Evolutionary conservation across 2,113 vertebrate species (phyloP).

Genomic region (Neogobius melanostomus): DNA sequence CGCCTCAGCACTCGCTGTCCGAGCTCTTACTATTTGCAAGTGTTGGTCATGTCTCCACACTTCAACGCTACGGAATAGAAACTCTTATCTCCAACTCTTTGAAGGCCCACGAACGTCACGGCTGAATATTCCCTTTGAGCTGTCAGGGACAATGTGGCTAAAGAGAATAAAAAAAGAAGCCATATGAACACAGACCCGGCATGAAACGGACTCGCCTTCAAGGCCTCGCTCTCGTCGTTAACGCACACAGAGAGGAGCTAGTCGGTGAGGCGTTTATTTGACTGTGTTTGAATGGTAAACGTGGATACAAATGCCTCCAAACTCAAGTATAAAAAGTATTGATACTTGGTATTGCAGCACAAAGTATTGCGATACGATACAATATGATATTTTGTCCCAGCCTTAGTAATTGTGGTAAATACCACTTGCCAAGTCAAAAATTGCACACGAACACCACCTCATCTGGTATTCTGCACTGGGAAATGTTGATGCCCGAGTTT

Average conservation of each 20-base stretch:
- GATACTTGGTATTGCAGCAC: no score
- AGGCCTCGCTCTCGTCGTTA: background rate
- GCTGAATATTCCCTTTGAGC: conserved; percentile 1
- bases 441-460: no score
- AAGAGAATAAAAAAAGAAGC: background rate
- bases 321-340: no score
- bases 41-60: background rate
- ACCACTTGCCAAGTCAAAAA: no score
- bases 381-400: no score
- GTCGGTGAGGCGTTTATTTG: background rate
- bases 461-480: no score
- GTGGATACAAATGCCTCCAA: no score
- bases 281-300: background rate
- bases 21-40: background rate
- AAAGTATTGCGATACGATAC: no score
- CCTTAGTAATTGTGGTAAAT: no score
- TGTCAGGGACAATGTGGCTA: background rate
- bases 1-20: background rate
- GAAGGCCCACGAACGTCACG: background rate
- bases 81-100: background rate
- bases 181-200: background rate
- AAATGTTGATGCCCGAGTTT: no score
- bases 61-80: background rate
- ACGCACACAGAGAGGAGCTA: background rate
- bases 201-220: background rate